Evolutionary conservation across 2,888 invertebrate species (phyloP).

Genomic region (Cataglyphis livida): DNA sequence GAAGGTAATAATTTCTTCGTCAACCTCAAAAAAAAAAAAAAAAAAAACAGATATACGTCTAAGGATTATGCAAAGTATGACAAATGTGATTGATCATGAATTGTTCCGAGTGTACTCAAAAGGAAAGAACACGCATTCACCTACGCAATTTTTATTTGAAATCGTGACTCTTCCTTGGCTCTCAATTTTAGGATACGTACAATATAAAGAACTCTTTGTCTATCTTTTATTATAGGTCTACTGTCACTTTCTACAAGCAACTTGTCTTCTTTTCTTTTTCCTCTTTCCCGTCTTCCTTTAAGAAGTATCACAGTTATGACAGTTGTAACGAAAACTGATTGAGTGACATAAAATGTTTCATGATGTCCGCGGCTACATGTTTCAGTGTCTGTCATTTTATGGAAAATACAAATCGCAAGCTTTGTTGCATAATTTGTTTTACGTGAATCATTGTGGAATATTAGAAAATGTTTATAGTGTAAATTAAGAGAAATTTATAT

Average conservation of each 20-base stretch:
- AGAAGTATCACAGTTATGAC: conserved; percentile 16
- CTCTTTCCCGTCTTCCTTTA: conserved; percentile 13
- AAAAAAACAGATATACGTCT: background rate
- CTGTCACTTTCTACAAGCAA: background rate
- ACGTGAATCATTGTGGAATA: background rate
- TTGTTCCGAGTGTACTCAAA: background rate
- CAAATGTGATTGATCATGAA: conserved; percentile 18
- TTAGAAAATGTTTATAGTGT: background rate
- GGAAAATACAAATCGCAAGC: background rate
- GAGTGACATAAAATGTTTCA: conserved; percentile 7
- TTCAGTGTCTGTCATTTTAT: conserved; percentile 28
- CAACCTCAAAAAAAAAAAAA: background rate
- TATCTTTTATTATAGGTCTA: conserved; percentile 4
- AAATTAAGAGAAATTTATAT: background rate
- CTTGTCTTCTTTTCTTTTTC: conserved; percentile 10
- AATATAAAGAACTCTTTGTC: conserved; percentile 28
- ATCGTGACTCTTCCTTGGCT: background rate
- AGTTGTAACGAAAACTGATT: background rate
- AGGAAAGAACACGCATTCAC: background rate
- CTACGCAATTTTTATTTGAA: conserved; percentile 24
- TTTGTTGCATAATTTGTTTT: background rate
- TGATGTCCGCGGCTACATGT: background rate
- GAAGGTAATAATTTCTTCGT: background rate
- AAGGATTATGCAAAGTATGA: conserved; percentile 15
- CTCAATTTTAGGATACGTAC: background rate